A percentile compares a stretch with the other conserved stretches of the same genome.
Conservation (phyloP, 2,113 vertebrate species). For the Pelobates fuscus region DNA sequence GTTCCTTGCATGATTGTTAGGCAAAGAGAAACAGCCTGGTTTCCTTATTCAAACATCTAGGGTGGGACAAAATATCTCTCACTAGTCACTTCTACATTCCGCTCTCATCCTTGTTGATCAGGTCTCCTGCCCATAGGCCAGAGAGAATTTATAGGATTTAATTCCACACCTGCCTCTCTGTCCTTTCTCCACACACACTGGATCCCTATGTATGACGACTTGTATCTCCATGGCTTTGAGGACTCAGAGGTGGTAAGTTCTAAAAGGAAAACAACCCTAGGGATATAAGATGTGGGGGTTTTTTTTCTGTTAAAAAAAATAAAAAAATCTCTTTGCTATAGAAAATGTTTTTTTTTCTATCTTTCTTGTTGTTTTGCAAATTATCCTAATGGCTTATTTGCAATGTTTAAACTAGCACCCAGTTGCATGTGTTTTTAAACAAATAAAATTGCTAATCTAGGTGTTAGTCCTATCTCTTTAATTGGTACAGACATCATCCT, state of each 20-base stretch:
- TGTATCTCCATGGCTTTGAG: conserved; percentile 71
- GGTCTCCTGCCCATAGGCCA: conserved; percentile 32
- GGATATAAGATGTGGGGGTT: not conserved
- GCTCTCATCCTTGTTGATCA: conserved; percentile 38
- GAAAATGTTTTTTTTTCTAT: not conserved
- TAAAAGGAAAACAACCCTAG: not conserved
- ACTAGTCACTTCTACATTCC: conserved; percentile 44
- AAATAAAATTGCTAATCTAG: too few species aligned
- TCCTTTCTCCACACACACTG: conserved; percentile 45
- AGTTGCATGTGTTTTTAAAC: too few species aligned
- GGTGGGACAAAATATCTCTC: conserved; percentile 55
- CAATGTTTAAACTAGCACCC: too few species aligned
- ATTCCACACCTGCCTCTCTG: conserved; percentile 9
- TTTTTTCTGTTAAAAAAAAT: not conserved
- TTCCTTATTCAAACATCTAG: conserved; percentile 54
- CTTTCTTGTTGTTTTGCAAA: too few species aligned
- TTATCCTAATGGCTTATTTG: too few species aligned
- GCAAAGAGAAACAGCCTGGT: conserved; percentile 23
- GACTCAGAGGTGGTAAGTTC: conserved; percentile 71
- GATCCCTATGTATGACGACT: conserved; percentile 71
- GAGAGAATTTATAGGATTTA: conserved; percentile 8
- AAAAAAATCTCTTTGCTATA: too few species aligned
- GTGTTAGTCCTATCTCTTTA: too few species aligned
- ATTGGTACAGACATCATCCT: too few species aligned
- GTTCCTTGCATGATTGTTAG: conserved; percentile 55